Evolutionary conservation across 1,140 invertebrate genomes (phyloP), one percentile per base, ranked within the genome.

Genomic region (Zaprionus camerounensis): DNA sequence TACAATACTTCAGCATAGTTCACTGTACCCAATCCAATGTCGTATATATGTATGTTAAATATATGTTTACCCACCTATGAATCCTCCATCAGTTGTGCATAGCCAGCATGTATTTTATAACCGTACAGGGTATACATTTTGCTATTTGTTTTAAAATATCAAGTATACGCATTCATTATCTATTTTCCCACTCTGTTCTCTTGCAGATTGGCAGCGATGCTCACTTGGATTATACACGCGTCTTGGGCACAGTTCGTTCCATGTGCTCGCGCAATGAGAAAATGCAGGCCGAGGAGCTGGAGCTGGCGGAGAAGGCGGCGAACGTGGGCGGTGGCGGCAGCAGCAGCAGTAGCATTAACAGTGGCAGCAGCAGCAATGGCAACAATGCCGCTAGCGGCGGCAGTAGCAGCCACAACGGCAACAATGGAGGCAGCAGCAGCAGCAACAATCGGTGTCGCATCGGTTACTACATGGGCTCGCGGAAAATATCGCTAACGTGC

Each of bases 401-500:
- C 62, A 49, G 76, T 69, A 41, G 81, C 85, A 64, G 84, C 79
- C 71, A 93, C 81, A 31, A 34, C 17, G 49, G 34, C 46, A 79
- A 84, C 20, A 44, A 26, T 49, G 55, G 61, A 44, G 34, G 44
- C 44, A 62, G 81, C 76, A 67, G 61, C 46, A 67, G 26, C 51
- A 62, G 41, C 26, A 65, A 57, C 11, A 57, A 66, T 36, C 82
- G 91, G 74, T 82, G 86, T 82, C 91, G 92, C 70, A 91, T 92
- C 81, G 82, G 93, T 77, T 93, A 93, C 86, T 93, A 93, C 85
- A 92, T 94, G 85, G 94, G 93, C 66, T 94, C 94, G 64, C 93
- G 95, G 86, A 95, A 95, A 91, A 95, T 95, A 41, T 95, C 95
- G 76, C 91, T 94, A 13, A 94, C 94, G 24, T 94, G 93, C 65